These are phyloP conservation scores for Drosophila testacea DNA, from an alignment of 2,888 invertebrate genomes.

Conservation along the genomic window DNA sequence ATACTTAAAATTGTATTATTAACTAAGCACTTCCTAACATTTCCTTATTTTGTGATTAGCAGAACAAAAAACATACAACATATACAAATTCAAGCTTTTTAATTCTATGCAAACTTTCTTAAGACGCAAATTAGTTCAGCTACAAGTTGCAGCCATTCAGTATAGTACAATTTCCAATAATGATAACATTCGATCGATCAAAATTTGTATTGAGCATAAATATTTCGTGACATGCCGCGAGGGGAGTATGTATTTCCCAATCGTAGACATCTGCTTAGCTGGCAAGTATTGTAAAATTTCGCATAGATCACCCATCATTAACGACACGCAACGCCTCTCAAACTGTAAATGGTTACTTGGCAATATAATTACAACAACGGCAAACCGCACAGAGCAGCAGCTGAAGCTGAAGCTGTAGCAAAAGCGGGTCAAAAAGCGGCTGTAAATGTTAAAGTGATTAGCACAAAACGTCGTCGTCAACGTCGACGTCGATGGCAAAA, in stretches of 20 bases:
- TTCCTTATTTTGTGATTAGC: background rate
- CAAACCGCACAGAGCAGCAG: constrained; percentile 4
- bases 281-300: constrained; percentile 31
- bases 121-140: constrained; percentile 8
- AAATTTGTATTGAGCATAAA: background rate
- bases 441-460: constrained; percentile 64
- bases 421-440: constrained; percentile 75
- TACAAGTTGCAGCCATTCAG: background rate
- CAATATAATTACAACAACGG: constrained; percentile 58
- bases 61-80: background rate
- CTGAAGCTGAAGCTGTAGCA: constrained; percentile 15
- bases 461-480: constrained; percentile 45
- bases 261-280: constrained; percentile 44
- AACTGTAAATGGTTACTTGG: constrained; percentile 72
- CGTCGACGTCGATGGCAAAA: constrained; percentile 12
- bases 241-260: constrained; percentile 56
- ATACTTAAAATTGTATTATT: no score
- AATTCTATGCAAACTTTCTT: constrained; percentile 14
- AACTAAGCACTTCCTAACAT: background rate
- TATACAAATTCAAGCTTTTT: background rate
- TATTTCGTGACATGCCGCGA: constrained; percentile 41
- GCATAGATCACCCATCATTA: constrained; percentile 69
- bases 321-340: constrained; percentile 67
- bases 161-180: constrained; percentile 8
- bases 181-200: constrained; percentile 29